Evolutionary conservation across 2,888 invertebrate genomes (phyloP), one percentile per base, ranked within the genome.

Genomic region (Hypselothyrea guttata): DNA sequence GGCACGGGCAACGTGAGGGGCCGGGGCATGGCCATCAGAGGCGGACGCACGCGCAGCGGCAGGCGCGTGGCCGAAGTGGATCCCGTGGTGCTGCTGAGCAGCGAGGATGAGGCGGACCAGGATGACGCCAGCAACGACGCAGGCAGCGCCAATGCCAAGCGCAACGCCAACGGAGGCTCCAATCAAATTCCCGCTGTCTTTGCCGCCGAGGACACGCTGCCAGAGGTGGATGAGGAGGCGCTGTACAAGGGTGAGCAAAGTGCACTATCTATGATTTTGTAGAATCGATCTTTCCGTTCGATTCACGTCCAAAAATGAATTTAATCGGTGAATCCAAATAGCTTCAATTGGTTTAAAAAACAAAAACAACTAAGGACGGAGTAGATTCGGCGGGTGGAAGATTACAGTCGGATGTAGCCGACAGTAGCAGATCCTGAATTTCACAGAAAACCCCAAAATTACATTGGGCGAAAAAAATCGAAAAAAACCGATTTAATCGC

Each of bases 31-130:
- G 51, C 77, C 2, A 61, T 64, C 2, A 90, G 91, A n/a, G 91
- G 92, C 67, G 85, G 87, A 5, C 67, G 85, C 0, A 69, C 84
- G 7, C 75, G 88, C n/a, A 86, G 84, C 27, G 87, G 87, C 0
- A 85, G 81, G 37, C 92, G 92, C 51, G 91, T 91, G 0, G 91
- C 92, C 0, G 94, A 94, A 81, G 91, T 91, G 0, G 94, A 94
- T 81, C 93, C 94, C 31, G 94, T 94, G 7, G 93, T 94, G 77
- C 90, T 94, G 59, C 93, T 93, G 11, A 90, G 94, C 44, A 94
- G 94, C 85, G 94, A 94, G 46, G 94, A 94, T 79, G 94, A 94
- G 69, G 94, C 94, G 71, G 93, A 84, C 2, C 87, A 76, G 13
- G 88, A 88, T 45, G 88, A 89, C 1, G 66, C 84, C 0, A 88